Evolutionary conservation across 2,888 invertebrate genomes (phyloP).

Genomic region (Eilema sororculum): DNA sequence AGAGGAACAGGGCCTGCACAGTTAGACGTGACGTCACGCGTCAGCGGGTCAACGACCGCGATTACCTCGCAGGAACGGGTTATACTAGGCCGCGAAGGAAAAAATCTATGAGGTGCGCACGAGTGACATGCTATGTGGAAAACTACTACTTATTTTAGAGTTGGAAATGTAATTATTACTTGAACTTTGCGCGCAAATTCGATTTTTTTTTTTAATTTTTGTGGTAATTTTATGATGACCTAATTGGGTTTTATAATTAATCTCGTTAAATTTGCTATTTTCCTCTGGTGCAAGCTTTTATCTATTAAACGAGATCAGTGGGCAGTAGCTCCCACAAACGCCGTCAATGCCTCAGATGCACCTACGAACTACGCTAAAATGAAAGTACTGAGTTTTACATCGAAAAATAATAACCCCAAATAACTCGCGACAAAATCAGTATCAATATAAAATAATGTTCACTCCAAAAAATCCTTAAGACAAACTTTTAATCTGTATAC

Average conservation of each 20-base stretch:
- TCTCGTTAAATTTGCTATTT: no score
- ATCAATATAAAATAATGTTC: neutral
- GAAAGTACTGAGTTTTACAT: no score
- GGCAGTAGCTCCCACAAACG: no score
- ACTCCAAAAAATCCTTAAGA: neutral
- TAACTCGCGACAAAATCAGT: neutral
- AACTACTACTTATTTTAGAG: neutral
- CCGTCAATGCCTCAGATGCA: no score
- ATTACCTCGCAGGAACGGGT: conserved; percentile 52
- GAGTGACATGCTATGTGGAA: conserved; percentile 11
- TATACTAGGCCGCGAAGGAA: conserved; percentile 35
- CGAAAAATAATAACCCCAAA: neutral
- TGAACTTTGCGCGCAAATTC: neutral
- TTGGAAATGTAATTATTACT: neutral
- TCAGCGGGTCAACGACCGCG: conserved; percentile 57
- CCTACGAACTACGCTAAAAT: no score
- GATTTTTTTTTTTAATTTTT: no score
- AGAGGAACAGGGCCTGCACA: conserved; percentile 51
- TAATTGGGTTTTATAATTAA: no score
- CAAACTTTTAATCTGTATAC: neutral
- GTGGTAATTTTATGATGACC: no score
- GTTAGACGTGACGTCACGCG: conserved; percentile 59
- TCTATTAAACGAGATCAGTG: no score
- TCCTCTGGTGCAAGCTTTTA: no score
- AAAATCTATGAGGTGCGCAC: conserved; percentile 29